Conservation (phyloP, 2,888 invertebrate genomes). For the Amiota mariae region DNA sequence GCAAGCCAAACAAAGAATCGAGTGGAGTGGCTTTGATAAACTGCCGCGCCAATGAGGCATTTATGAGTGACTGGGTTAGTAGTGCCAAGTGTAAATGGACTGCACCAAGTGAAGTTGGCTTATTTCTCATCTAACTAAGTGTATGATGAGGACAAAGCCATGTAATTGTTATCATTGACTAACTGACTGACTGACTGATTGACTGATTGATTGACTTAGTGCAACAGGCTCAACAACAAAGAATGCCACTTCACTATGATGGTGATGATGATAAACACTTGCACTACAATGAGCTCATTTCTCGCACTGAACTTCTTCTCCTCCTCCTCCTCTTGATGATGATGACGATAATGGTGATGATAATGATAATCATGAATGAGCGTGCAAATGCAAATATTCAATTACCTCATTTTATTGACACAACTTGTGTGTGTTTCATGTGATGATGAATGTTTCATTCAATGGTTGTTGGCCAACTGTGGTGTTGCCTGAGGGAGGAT, state of each 20-base stretch:
- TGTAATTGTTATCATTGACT: conserved; percentile 14
- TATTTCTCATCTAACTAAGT: background rate
- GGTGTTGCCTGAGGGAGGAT: background rate
- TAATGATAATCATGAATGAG: too few species aligned
- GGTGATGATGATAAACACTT: too few species aligned
- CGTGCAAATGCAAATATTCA: conserved; percentile 30
- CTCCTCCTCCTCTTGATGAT: background rate
- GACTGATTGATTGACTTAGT: background rate
- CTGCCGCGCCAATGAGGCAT: background rate
- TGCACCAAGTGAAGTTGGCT: too few species aligned
- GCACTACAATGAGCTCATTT: too few species aligned
- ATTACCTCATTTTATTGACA: conserved; percentile 60
- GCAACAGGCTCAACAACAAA: background rate
- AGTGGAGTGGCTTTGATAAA: background rate
- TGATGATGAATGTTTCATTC: conserved; percentile 12
- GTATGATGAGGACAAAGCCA: background rate
- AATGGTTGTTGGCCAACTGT: background rate
- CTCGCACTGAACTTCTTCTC: too few species aligned
- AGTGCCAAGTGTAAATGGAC: background rate
- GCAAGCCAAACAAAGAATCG: background rate
- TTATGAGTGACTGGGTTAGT: conserved; percentile 13
- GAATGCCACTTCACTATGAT: too few species aligned
- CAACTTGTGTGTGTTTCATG: conserved; percentile 38
- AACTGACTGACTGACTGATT: background rate
- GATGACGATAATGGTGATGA: background rate